Evolutionary conservation across 2,113 vertebrate species (phyloP), one percentile per base, ranked within the genome.

Genomic region (Xenopus borealis): DNA sequence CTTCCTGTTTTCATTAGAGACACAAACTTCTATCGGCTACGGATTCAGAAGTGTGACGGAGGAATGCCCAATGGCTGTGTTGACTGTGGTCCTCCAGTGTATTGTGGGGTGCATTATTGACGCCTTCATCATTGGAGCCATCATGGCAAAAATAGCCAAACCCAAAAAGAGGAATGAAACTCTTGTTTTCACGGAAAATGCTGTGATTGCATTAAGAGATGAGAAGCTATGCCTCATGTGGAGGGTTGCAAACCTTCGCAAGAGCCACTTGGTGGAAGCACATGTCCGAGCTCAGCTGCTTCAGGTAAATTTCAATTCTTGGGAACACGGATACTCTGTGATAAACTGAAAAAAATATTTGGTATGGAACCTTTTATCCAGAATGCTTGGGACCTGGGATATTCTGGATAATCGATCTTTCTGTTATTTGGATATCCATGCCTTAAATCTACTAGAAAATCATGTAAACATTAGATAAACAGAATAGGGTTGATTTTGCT

Each of bases 111-210:
- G 94, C 86, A 93, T 94, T 83, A 93, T 95, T 46, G 95, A 96
- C 81, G 94, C 95, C 89, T 95, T 96, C 86, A 93, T 96, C 82
- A 92, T 95, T 81, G 94, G 95, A 77, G 95, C 93, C 23, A 91
- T 95, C 70, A 94, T 95, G 94, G 93, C 90, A 80, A 96, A 96
- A 90, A 95, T 96, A 83, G 93, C 95, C 81, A 94, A 95, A 89
- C 95, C 95, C 87, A 96, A 95, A 90, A 96, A 95, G 83, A 94
- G 95, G 86, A 95, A 96, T 62, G 91, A 93, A 84, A 96, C 95
- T 0, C 86, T 96, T 71, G 84, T 94, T 79, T 96, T 96, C 84
- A 94, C 93, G 0, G 85, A 94, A 66, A 89, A 89, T 40, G 95
- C 95, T 1, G 93, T 95, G n/a, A 91, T 96, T 82, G 92, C 94